Base-by-base conservation (phyloP, 2,888 invertebrate species). In the Neoaliturus tenellus region DNA sequence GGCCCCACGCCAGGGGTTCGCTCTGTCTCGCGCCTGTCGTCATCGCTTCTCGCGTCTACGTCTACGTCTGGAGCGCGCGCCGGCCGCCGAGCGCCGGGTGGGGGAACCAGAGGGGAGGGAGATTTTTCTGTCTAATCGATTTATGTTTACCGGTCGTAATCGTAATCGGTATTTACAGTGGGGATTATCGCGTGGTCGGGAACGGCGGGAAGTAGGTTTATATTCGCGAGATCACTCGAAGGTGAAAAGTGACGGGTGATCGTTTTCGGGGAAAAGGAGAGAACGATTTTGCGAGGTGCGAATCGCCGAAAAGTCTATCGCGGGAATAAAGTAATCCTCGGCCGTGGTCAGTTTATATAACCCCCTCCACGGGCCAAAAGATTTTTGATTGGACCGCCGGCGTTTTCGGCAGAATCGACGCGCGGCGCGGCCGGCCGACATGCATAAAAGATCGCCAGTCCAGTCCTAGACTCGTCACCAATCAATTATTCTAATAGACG, bases 401-500 rank as follows among this genome's bases (percentile, higher is more conserved):
- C 33, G 55, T 51, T 78, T 78, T 78, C 55, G 78, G 78, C 78
- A 71, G 75, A 48, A 48, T 41, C 20, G 17, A 2, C 73, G 39
- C 73, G 31, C 4, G n/a, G 28, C 28, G 71, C 28, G 20, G 73
- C 8, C 55, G 10, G 78, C 31, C 5, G 44, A n/a, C 78, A 78
- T 78, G 78, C 78, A 78, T 78, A 55, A 78, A 78, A 78, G 78
- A 78, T 78, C 44, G 71, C 62, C 62, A 62, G 28, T 48, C 62
- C 62, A 62, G 28, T 48, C 62, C 62, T 39, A 75, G 55, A 78
- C 55, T 31, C 23, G 75, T 78, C 55, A 55, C 78, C 78, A 78
- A 78, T 78, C 78, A 78, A 78, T 78, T 78, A 51, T 78, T 78
- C 48, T 78, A 78, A 78, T 78, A 78, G 78, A 48, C 78, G 78